Conservation (phyloP, 2,113 vertebrate species). For the Mormyrus iriodes region DNA sequence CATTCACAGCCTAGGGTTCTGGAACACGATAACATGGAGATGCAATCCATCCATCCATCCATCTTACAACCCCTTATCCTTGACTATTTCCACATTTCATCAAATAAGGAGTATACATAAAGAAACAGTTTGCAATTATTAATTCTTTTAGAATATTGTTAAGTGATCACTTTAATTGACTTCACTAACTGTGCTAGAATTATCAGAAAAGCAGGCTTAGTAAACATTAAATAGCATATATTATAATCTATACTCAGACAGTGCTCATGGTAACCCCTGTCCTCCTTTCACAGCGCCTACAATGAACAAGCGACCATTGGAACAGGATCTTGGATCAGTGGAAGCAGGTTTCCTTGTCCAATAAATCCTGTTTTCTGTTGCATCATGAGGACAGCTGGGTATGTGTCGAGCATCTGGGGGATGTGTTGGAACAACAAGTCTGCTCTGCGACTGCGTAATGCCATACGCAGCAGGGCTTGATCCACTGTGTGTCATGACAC, state of each 20-base stretch:
- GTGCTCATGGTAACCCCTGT: not conserved
- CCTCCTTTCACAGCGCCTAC: not conserved
- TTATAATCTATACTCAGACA: not conserved
- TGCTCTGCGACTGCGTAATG: not conserved
- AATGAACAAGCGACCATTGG: not conserved
- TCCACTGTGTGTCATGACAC: not conserved
- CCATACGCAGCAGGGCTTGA: not conserved
- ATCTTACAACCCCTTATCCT: not conserved
- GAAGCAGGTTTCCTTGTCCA: not conserved
- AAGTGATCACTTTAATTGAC: not conserved
- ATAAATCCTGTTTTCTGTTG: not conserved
- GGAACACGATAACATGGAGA: not conserved
- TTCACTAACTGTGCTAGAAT: not conserved
- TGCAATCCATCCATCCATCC: not conserved
- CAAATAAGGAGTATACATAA: not conserved
- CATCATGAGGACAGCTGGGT: not conserved
- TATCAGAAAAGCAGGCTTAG: not conserved
- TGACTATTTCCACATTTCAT: no score
- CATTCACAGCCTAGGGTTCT: not conserved
- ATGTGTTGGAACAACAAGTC: not conserved
- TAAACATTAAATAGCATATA: not conserved
- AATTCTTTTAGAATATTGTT: not conserved
- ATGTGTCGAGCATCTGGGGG: not conserved
- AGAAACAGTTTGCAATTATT: not conserved
- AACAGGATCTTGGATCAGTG: not conserved